Percentiles rank a stretch among this genome's conserved stretches.
These are phyloP conservation scores for Nephotettix cincticeps DNA, from an alignment of 1,140 invertebrate genomes.

Conservation along the genomic window DNA sequence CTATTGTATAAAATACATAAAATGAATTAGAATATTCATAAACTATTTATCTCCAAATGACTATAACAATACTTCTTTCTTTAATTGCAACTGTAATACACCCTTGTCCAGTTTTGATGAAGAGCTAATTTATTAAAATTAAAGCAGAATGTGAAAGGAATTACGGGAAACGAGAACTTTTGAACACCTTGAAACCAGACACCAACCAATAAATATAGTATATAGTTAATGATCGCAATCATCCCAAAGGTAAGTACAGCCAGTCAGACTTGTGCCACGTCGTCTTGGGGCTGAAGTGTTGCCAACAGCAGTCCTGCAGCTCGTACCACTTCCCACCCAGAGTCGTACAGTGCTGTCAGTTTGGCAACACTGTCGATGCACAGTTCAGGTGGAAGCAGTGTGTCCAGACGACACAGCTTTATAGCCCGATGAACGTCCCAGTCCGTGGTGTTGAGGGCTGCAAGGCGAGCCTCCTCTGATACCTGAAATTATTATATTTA, in stretches of 20 bases:
- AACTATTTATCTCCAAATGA: too few species aligned
- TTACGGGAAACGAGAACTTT: background rate
- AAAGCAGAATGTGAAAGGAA: background rate
- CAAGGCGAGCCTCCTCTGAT: slow-evolving; percentile 73
- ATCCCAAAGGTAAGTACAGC: background rate
- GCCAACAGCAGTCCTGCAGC: slow-evolving; percentile 32
- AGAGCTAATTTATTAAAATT: background rate
- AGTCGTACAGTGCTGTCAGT: slow-evolving; percentile 35
- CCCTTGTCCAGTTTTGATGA: too few species aligned
- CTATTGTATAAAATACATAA: too few species aligned
- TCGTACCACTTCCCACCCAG: slow-evolving; percentile 37
- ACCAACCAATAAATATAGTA: background rate
- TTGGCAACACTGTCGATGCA: slow-evolving; percentile 22
- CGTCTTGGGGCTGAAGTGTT: slow-evolving; percentile 19
- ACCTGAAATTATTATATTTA: too few species aligned
- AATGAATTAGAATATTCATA: too few species aligned
- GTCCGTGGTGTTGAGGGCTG: slow-evolving; percentile 76
- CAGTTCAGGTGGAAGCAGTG: slow-evolving; percentile 26
- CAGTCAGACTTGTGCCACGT: slow-evolving; percentile 25
- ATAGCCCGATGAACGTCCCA: slow-evolving; percentile 91
- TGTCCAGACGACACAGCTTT: slow-evolving; percentile 74
- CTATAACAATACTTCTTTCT: too few species aligned
- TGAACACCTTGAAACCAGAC: background rate
- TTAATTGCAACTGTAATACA: too few species aligned
- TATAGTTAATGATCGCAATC: background rate